A percentile compares a stretch with the other conserved stretches of the same genome.
Evolutionary conservation across 2,113 vertebrate species (phyloP).

Genomic region (Atractosteus spatula): DNA sequence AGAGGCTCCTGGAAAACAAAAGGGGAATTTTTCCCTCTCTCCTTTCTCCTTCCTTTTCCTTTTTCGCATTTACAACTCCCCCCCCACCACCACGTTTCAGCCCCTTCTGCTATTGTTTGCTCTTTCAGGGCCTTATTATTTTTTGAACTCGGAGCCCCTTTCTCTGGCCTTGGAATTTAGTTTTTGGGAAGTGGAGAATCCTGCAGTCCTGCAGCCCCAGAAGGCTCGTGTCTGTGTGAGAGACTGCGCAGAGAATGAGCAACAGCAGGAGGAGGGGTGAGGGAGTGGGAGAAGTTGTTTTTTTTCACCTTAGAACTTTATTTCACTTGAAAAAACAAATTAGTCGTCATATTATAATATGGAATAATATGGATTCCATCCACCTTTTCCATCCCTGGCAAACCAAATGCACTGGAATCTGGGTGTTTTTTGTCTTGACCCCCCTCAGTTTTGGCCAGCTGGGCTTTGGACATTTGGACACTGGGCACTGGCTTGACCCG

Average conservation of each 20-base stretch:
- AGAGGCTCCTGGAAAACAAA: conserved; percentile 44
- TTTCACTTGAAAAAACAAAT: too few species aligned
- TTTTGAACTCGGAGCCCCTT: too few species aligned
- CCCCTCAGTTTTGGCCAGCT: too few species aligned
- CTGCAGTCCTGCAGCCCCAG: neutral
- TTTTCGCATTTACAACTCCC: neutral
- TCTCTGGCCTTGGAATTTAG: neutral
- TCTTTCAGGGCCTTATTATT: too few species aligned
- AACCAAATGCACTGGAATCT: too few species aligned
- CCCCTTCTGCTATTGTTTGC: neutral
- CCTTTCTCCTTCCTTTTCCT: conserved; percentile 23
- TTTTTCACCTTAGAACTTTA: too few species aligned
- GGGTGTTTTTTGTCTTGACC: too few species aligned
- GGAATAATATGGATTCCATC: too few species aligned
- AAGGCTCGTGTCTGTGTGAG: neutral
- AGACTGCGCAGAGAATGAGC: neutral
- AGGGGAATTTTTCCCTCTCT: conserved; percentile 51
- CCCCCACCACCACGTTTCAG: neutral
- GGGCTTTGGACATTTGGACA: too few species aligned
- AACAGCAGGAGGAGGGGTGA: neutral
- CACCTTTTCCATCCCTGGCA: too few species aligned
- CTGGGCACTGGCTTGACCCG: too few species aligned
- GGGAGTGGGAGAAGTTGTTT: neutral
- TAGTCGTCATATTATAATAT: too few species aligned
- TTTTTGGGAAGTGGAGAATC: neutral